Conservation (phyloP, 2,797 vertebrate species). For the Muraenolepis orangiensis region DNA sequence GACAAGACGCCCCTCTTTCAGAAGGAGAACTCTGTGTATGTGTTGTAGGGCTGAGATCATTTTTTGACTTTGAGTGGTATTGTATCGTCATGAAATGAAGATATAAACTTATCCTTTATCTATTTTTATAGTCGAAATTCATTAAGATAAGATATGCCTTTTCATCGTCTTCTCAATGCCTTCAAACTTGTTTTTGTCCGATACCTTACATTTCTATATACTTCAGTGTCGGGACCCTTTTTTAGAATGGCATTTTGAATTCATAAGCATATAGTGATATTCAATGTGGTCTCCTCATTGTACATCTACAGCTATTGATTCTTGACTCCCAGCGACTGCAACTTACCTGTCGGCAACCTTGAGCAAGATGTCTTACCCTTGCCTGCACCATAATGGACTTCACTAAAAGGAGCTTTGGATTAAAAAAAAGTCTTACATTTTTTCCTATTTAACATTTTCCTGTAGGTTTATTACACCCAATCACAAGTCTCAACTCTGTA, state of each 20-base stretch:
- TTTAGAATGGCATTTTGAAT: too few species aligned
- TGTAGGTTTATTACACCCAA: constrained; percentile 92
- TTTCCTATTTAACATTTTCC: background rate
- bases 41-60: constrained; percentile 32
- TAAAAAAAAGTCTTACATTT: background rate
- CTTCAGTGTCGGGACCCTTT: too few species aligned
- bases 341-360: background rate
- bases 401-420: background rate
- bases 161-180: too few species aligned
- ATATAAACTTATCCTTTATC: too few species aligned
- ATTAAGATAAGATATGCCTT: too few species aligned
- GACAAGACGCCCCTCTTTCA: constrained; percentile 93
- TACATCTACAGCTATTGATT: background rate
- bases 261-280: too few species aligned
- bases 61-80: too few species aligned
- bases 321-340: background rate
- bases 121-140: too few species aligned
- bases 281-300: background rate
- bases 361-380: background rate
- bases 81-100: too few species aligned
- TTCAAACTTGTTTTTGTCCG: too few species aligned
- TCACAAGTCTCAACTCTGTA: constrained; percentile 84
- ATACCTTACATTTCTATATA: too few species aligned
- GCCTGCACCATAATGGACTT: background rate
- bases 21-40: constrained; percentile 86